Evolutionary conservation across 2,797 vertebrate genomes (phyloP).

Genomic region (Numenius phaeopus): DNA sequence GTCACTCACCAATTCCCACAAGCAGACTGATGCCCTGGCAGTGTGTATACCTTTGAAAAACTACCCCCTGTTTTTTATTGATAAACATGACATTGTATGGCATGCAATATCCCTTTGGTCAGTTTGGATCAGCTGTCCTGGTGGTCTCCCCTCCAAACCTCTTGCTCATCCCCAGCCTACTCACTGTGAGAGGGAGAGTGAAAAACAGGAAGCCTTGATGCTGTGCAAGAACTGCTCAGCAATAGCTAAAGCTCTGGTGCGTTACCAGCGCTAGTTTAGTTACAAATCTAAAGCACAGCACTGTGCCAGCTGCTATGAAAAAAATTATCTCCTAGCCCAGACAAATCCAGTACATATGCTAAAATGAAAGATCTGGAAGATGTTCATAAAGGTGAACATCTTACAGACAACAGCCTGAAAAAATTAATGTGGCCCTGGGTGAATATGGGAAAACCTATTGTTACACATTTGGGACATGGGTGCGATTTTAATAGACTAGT

Average conservation of each 20-base stretch:
- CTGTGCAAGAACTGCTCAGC: not conserved
- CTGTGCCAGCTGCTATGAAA: not conserved
- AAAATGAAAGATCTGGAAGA: not conserved
- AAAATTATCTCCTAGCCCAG: not conserved
- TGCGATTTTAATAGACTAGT: not conserved
- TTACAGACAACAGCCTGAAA: not conserved
- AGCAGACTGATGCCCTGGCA: not conserved
- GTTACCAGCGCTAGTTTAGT: not conserved
- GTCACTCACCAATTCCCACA: not conserved
- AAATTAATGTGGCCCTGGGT: not conserved
- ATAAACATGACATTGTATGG: not conserved
- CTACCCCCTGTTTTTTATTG: not conserved
- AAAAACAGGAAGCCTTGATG: not conserved
- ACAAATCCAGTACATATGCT: not conserved
- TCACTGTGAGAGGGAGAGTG: not conserved
- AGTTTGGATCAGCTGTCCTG: not conserved
- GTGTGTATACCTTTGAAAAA: not conserved
- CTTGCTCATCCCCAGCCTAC: not conserved
- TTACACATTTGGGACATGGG: not conserved
- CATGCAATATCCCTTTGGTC: not conserved
- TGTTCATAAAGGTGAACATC: not conserved
- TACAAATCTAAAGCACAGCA: not conserved
- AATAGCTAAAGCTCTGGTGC: not conserved
- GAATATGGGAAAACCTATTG: not conserved
- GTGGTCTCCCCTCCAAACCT: not conserved